A percentile compares a stretch with the other conserved stretches of the same genome.
Conservation (phyloP, 2,113 vertebrate genomes). For the Notothenia coriiceps region DNA sequence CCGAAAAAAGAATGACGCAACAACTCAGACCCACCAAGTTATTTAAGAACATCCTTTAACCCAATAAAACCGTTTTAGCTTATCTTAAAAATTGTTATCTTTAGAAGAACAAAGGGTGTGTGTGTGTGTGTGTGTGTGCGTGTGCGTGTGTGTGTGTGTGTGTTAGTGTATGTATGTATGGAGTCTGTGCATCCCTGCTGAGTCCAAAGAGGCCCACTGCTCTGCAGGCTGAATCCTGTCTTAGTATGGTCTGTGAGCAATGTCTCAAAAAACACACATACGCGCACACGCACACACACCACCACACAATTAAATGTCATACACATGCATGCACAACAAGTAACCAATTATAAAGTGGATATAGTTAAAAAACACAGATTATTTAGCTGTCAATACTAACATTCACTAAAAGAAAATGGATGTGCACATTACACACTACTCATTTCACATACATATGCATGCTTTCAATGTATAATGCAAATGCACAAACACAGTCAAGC, state of each 20-base stretch:
- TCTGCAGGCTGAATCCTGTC: constrained; percentile 65
- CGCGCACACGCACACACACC: not conserved
- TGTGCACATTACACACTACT: not conserved
- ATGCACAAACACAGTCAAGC: constrained; percentile 53
- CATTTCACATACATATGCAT: not conserved
- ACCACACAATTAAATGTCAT: not conserved
- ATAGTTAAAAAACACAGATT: not conserved
- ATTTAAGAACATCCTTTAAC: not conserved
- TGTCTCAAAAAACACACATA: constrained; percentile 22
- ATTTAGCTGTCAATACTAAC: not conserved
- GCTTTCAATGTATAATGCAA: constrained; percentile 27
- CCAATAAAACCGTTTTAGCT: not conserved
- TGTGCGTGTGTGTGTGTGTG: not conserved
- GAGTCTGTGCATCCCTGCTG: constrained; percentile 77
- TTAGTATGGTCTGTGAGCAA: constrained; percentile 59
- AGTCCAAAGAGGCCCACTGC: constrained; percentile 78
- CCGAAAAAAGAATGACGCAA: not conserved
- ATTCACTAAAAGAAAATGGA: not conserved
- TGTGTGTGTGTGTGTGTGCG: not conserved
- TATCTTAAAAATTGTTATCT: not conserved
- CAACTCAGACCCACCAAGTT: not conserved
- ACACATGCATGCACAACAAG: not conserved
- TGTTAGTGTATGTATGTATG: constrained; percentile 6
- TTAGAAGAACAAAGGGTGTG: constrained; percentile 1
- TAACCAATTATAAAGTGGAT: not conserved